Evolutionary conservation across 2,113 vertebrate species (phyloP), one percentile per base, ranked within the genome.

Genomic region (Balaeniceps rex): DNA sequence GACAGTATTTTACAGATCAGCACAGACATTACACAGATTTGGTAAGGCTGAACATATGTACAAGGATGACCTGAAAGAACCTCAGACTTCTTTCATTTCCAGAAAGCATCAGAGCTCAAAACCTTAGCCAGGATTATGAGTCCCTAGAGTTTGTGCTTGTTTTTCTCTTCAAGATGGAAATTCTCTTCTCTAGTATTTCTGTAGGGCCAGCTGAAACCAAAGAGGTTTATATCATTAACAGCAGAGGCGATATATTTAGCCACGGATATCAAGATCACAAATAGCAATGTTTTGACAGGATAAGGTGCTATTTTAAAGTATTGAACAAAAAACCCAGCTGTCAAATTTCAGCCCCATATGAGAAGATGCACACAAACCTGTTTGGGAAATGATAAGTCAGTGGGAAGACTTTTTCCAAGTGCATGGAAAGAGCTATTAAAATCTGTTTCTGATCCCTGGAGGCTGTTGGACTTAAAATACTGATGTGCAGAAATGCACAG

Each of bases 1-100:
- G 92, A 94, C 49, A 31, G 42, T 94, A 94, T 89, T 80, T 94
- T 97, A 97, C 95, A 95, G 87, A 47, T 93, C 63, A 70, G 70
- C 61, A 92, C 44, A 65, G 81, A 71, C 31, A 40, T 80, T 63
- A 93, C 55, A 94, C 54, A 12, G 72, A 52, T 64, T 79, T 72
- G 72, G 44, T 46, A 51, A 87, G 44, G 72, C 65, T 84, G 69
- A 49, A 65, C 49, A 15, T 82, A 79, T 76, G 65, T 94, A 94
- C 87, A 94, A 71, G 68, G 29, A 52, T 2, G 15, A 81, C 77
- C 88, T 57, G 61, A 68, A 88, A 64, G 22, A 92, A 64, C 52
- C 24, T 58, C 1, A 2, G 29, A 38, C 72, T 84, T 83, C 80
- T 65, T 65, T 61, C 33, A 34, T 40, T 83, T 75, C 69, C 88